These are phyloP conservation scores for Psephotus haematonotus DNA, from an alignment of 2,113 vertebrate genomes.

Conservation along the genomic window DNA sequence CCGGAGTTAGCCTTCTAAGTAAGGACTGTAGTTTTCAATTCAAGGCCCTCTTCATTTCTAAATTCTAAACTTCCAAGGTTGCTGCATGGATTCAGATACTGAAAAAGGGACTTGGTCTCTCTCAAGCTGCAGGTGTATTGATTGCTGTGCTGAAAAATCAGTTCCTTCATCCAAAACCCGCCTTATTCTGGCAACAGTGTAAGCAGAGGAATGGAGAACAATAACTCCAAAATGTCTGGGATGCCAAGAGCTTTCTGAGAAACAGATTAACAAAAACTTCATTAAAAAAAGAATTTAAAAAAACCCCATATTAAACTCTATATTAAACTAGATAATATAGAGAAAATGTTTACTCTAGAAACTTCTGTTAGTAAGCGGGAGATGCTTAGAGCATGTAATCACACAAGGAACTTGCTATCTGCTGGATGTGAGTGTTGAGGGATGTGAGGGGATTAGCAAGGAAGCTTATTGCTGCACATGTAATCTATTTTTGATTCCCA, in stretches of 20 bases:
- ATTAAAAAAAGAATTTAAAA: background rate
- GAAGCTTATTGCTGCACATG: background rate
- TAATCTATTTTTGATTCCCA: constrained; percentile 13
- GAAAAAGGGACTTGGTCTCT: background rate
- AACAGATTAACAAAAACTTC: background rate
- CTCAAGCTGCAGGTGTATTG: background rate
- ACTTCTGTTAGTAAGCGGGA: background rate
- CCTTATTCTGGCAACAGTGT: background rate
- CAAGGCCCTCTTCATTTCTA: background rate
- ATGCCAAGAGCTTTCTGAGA: background rate
- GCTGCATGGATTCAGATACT: background rate
- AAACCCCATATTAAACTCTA: background rate
- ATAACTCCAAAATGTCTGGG: background rate
- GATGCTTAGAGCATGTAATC: background rate
- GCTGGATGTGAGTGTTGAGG: background rate
- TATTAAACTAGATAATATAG: background rate
- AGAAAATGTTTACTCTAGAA: constrained; percentile 1
- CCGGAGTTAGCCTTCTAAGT: background rate
- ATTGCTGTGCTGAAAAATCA: background rate
- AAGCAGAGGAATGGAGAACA: background rate
- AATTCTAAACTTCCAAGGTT: background rate
- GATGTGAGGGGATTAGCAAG: background rate
- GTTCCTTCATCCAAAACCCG: background rate
- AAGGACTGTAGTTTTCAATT: background rate
- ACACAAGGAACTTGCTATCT: background rate